These are phyloP conservation scores for Solea senegalensis DNA, from an alignment of 2,113 vertebrate species.

Conservation along the genomic window DNA sequence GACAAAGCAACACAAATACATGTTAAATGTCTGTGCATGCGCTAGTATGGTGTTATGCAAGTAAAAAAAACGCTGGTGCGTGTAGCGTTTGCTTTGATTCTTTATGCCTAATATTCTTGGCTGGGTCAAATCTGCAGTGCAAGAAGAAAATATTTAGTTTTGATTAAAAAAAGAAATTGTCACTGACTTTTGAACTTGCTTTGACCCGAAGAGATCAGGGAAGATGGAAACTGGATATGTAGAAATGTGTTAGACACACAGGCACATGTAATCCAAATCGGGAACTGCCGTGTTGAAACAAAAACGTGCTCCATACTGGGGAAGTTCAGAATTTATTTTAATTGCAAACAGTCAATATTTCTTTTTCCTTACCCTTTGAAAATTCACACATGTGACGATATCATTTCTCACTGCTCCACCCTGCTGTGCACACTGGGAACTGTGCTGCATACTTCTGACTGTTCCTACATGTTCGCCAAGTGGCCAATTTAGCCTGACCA, in stretches of 20 bases:
- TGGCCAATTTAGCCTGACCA: slow-evolving; percentile 36
- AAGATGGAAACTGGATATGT: neutral
- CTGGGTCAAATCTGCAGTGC: neutral
- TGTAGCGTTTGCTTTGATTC: neutral
- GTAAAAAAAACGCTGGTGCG: neutral
- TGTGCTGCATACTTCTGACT: slow-evolving; percentile 16
- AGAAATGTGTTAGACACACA: slow-evolving; percentile 14
- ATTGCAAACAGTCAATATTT: slow-evolving; percentile 13
- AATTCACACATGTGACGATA: slow-evolving; percentile 30
- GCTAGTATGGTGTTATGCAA: neutral
- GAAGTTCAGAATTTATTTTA: slow-evolving; percentile 1
- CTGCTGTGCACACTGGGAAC: slow-evolving; percentile 16
- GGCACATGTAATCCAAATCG: neutral
- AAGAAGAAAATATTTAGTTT: slow-evolving; percentile 1
- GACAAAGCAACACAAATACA: neutral
- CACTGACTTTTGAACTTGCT: neutral
- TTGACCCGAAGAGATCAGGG: neutral
- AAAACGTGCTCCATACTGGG: slow-evolving; percentile 3
- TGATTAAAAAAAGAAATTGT: neutral
- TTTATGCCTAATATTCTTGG: neutral
- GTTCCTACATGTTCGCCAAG: slow-evolving; percentile 31
- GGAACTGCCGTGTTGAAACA: neutral
- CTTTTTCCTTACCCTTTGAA: slow-evolving; percentile 11
- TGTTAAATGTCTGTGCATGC: neutral
- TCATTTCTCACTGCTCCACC: slow-evolving; percentile 2